Conservation (phyloP, 2,888 invertebrate species). For the Zootermopsis nevadensis region DNA sequence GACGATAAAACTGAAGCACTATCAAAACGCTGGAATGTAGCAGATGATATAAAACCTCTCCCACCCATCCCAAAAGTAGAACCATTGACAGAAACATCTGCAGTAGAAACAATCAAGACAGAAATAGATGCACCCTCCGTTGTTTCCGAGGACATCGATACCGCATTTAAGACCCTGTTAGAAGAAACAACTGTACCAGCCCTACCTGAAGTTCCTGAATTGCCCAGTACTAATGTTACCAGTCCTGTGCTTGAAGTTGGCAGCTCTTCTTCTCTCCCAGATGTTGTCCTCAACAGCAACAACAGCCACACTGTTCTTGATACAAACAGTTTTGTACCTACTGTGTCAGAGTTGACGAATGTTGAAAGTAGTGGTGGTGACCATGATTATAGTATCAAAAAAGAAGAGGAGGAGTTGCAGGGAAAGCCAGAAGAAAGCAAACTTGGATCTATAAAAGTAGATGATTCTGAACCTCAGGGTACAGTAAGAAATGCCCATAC, state of each 20-base stretch:
- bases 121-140: neutral
- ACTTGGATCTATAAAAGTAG: neutral
- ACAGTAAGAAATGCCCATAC: neutral
- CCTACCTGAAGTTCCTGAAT: slow-evolving; percentile 39
- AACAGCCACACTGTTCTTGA: neutral
- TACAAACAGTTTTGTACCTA: neutral
- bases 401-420: neutral
- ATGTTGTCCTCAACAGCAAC: slow-evolving; percentile 43
- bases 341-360: neutral
- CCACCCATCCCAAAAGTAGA: neutral
- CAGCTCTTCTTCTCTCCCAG: slow-evolving; percentile 31
- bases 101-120: neutral
- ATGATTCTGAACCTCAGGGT: neutral
- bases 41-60: neutral
- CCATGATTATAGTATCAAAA: slow-evolving; percentile 43
- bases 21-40: neutral
- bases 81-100: neutral
- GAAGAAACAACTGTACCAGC: slow-evolving; percentile 58
- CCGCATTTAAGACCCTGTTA: slow-evolving; percentile 60
- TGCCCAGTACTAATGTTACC: neutral
- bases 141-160: slow-evolving; percentile 58
- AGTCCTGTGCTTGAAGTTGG: neutral
- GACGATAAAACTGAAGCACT: slow-evolving; percentile 12
- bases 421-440: neutral
- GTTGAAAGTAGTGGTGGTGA: slow-evolving; percentile 32